Evolutionary conservation across 2,888 invertebrate species (phyloP).

Genomic region (Lasioglossum leucozonium): DNA sequence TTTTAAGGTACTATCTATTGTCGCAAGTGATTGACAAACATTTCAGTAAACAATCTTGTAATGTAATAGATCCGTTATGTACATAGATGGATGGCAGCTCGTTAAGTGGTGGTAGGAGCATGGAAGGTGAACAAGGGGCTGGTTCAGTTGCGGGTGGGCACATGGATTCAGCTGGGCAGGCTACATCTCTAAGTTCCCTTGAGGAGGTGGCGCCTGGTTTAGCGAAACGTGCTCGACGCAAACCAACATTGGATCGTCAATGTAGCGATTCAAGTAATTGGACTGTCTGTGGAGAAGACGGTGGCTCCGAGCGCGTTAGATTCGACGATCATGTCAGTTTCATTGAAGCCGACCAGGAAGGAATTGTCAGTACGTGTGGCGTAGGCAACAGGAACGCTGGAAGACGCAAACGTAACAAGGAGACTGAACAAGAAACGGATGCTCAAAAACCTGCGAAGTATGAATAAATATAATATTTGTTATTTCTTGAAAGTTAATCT

Average conservation of each 20-base stretch:
- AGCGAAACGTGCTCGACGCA: constrained; percentile 82
- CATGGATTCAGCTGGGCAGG: constrained; percentile 82
- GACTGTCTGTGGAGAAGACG: constrained; percentile 85
- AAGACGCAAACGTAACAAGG: constrained; percentile 74
- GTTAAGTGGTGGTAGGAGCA: constrained; percentile 76
- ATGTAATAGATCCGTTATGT: neutral
- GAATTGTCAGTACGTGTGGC: constrained; percentile 83
- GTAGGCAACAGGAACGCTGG: constrained; percentile 77
- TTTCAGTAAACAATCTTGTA: neutral
- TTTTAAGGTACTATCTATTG: constrained; percentile 86
- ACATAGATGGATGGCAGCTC: constrained; percentile 80
- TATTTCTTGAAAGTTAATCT: neutral
- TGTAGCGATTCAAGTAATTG: constrained; percentile 82
- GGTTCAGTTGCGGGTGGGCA: constrained; percentile 69
- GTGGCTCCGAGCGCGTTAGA: constrained; percentile 87
- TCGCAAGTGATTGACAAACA: neutral
- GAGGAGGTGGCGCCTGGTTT: constrained; percentile 84
- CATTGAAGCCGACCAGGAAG: constrained; percentile 85
- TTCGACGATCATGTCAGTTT: constrained; percentile 89
- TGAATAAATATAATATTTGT: constrained; percentile 20
- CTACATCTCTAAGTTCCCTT: constrained; percentile 84
- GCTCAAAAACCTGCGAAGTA: constrained; percentile 78
- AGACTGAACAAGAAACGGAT: constrained; percentile 76
- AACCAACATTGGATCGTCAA: constrained; percentile 82
- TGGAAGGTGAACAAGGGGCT: constrained; percentile 75